Evolutionary conservation across 2,888 invertebrate species (phyloP), one percentile per base, ranked within the genome.

Genomic region (Harpagoxenus sublaevis): DNA sequence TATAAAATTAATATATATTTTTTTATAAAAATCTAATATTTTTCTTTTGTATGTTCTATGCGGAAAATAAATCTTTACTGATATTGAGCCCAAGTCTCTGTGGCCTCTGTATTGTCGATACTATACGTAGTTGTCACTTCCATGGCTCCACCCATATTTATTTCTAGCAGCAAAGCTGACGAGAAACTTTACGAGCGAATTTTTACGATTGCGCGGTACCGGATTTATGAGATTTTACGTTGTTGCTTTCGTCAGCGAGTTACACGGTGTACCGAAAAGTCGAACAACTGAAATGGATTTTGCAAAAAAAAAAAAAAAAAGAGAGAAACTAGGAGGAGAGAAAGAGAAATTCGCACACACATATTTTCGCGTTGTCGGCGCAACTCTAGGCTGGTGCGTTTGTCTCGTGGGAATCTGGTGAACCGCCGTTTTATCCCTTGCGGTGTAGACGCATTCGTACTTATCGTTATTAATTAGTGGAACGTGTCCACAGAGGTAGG

Each of bases 391-490:
- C 63, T 77, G 28, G 74, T 87, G 88, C 88, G 84, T 84, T 88
- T 89, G 75, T 85, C 86, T 85, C 86, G 77, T 74, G 85, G 88
- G 86, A 90, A 87, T 87, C 87, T 86, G 87, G 84, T 70, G 83
- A 83, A 86, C 89, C 89, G 79, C 90, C 85, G 88, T 90, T 92
- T 93, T 92, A 92, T 92, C 93, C 93, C 89, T 88, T 94, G 94
- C 88, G 94, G 94, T 94, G 90, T 90, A 92, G 92, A 93, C 94
- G 90, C 92, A 93, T 93, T 93, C 92, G 93, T 93, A 92, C 92
- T 93, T 93, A 93, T 93, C 93, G 93, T 93, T 93, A 93, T 93
- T 92, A 94, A 93, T 94, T 93, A 93, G 89, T 86, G 77, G 90
- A 90, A 89, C 88, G 90, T 87, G 87, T 89, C 90, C 89, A 81